Evolutionary conservation across 2,888 invertebrate genomes (phyloP).

Genomic region (Scaptomyza parva): DNA sequence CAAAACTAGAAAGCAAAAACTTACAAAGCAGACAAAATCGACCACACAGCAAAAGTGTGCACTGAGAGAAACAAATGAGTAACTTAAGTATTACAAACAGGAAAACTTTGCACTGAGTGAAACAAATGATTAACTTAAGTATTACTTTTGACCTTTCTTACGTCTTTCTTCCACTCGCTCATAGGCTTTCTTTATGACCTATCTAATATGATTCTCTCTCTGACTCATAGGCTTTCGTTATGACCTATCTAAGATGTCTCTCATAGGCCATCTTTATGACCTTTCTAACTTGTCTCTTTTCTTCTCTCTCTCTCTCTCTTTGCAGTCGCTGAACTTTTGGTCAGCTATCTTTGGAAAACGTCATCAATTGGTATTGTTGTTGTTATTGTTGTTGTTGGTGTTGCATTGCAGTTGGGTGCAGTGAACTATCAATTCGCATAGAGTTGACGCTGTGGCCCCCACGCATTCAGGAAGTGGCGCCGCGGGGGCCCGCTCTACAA

Average conservation of each 20-base stretch:
- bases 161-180: background rate
- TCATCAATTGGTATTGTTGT: constrained; percentile 20
- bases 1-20: constrained; percentile 50
- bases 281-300: background rate
- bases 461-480: constrained; percentile 84
- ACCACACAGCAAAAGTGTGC: constrained; percentile 69
- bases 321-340: constrained; percentile 26
- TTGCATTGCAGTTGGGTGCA: constrained; percentile 36
- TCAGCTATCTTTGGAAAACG: constrained; percentile 17
- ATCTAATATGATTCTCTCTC: too few relatives aligned
- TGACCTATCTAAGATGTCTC: too few relatives aligned
- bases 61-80: constrained; percentile 46
- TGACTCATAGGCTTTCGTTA: too few relatives aligned
- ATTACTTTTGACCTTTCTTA: too few relatives aligned
- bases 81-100: constrained; percentile 35
- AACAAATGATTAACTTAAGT: constrained; percentile 14
- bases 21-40: constrained; percentile 61
- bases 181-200: too few relatives aligned
- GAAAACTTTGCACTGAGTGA: constrained; percentile 55
- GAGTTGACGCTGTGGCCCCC: constrained; percentile 84
- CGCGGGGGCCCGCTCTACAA: constrained; percentile 84
- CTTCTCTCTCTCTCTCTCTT: constrained; percentile 1
- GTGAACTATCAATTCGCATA: constrained; percentile 75
- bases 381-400: constrained; percentile 13
- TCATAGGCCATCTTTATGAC: too few relatives aligned